These are phyloP conservation scores for Lycodopsis pacificus DNA, from an alignment of 2,797 vertebrate species.

Conservation along the genomic window DNA sequence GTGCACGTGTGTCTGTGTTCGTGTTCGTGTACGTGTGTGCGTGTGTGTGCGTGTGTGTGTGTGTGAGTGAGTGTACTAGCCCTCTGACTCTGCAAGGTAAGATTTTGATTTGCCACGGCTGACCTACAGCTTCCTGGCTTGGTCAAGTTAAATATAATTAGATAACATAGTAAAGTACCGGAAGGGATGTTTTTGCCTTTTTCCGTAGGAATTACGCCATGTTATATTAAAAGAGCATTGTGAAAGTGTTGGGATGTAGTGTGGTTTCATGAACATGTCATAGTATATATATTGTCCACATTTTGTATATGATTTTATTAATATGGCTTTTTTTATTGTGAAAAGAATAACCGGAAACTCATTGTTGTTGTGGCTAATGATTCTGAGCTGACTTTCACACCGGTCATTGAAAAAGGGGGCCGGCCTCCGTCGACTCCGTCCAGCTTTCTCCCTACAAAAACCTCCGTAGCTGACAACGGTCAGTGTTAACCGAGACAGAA, in stretches of 20 bases:
- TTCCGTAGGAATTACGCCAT: neutral
- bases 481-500: constrained; percentile 54
- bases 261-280: fast-evolving
- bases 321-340: constrained; percentile 2
- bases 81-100: constrained; percentile 51
- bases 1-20: neutral
- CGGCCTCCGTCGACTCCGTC: constrained; percentile 60
- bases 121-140: constrained; percentile 31
- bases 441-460: constrained; percentile 78
- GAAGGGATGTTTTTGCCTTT: neutral
- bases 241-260: fast-evolving
- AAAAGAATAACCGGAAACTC: constrained; percentile 31
- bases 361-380: neutral
- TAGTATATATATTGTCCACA: fast-evolving
- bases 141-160: constrained; percentile 5
- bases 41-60: neutral
- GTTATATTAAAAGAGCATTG: neutral
- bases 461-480: constrained; percentile 55
- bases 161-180: neutral
- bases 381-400: neutral
- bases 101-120: constrained; percentile 5
- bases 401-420: constrained; percentile 69
- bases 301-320: fast-evolving
- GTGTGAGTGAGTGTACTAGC: neutral
- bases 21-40: neutral